Evolutionary conservation across 2,888 invertebrate genomes (phyloP).

Genomic region (Coenonympha glycerion): DNA sequence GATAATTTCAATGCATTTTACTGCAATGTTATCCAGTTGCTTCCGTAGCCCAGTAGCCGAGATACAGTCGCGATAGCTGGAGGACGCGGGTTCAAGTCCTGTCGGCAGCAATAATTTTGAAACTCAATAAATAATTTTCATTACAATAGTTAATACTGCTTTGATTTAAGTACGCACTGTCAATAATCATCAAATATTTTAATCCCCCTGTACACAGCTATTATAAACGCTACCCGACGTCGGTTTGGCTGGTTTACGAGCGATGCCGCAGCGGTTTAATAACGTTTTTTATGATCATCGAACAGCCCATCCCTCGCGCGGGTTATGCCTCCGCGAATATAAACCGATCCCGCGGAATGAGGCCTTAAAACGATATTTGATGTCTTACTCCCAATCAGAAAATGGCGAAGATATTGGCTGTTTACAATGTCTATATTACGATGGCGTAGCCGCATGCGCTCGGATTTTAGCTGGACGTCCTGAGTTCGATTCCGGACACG

Average conservation of each 20-base stretch:
- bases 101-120: no score
- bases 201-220: neutral
- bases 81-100: no score
- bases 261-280: conserved; percentile 11
- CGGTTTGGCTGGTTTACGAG: conserved; percentile 3
- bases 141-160: neutral
- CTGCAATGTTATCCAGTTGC: no score
- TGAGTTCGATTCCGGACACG: no score
- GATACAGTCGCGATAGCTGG: no score
- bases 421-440: neutral
- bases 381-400: conserved; percentile 3
- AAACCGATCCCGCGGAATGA: neutral
- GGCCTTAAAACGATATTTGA: conserved; percentile 5
- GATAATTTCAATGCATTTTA: no score
- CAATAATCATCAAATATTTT: neutral
- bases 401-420: neutral
- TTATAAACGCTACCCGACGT: neutral
- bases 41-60: no score
- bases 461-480: no score
- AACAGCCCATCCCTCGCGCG: conserved; percentile 1
- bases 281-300: conserved; percentile 10
- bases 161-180: no score
- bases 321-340: conserved; percentile 7
- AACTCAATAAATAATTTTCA: no score
- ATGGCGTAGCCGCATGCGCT: no score